Base-by-base conservation (phyloP, 1,140 invertebrate genomes). In the Pseudomyrmex gracilis region DNA sequence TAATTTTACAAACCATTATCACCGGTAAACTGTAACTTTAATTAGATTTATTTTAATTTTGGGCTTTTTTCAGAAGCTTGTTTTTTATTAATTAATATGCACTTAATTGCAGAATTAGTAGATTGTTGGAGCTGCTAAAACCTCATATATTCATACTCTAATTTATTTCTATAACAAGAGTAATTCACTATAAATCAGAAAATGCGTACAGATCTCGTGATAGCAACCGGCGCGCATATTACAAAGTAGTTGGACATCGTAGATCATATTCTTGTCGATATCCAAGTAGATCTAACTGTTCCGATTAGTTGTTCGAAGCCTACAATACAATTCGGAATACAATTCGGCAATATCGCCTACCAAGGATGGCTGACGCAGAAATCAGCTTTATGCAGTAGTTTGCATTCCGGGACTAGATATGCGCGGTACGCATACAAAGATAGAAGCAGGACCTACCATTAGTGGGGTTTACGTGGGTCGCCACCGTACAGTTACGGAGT, bases 321-420 rank as follows among this genome's bases (percentile, higher is more conserved):
- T 64, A n/a, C 10, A 74, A 82, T 85, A 82, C 84, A 85, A 74
- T 85, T 86, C 63, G 47, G 77, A 13, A 51, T 10, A 51, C 49
- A 34, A 34, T 34, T 34, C 34, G 34, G 68, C 20, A 43, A 78
- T 68, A 22, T 43, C 66, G 73, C 60, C 22, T 17, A 45, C 17
- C 57, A 58, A 63, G 57, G 22, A 58, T 64, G 49, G 76, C 49
- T 22, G 22, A 73, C 17, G 43, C 68, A 86, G 83, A 86, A 85
- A 87, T 87, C 84, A 61, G 57, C 76, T 87, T 85, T 87, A 74
- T 58, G 84, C 70, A 49, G 34, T 70, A 85, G 77, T 85, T 87
- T 74, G 73, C 70, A 67, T 85, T 67, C 60, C 7, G 45, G 55
- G 47, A 66, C 45, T 73, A 20, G 55, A 76, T 82, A 57, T 58